phyloP scores from a whole-genome alignment of 1,140 invertebrate genomes.

The Zelostemma sp. region DNA sequence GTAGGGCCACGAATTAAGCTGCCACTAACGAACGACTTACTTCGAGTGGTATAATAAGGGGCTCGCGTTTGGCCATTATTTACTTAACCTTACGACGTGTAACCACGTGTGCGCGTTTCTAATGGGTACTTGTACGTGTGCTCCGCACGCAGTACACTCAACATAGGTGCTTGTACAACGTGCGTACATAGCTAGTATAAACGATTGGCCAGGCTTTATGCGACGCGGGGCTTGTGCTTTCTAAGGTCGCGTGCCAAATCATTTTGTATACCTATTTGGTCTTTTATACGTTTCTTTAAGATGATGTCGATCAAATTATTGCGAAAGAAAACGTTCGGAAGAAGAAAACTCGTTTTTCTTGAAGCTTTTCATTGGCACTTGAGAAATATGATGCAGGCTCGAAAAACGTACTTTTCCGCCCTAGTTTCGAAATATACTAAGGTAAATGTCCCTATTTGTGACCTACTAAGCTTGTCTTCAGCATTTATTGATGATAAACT shows the following conservation, averaged over 20 bases:
- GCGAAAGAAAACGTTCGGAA: no score
- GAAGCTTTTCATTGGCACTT: no score
- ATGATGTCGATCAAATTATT: no score
- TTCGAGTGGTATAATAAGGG: conserved; percentile 58
- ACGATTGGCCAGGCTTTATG: conserved; percentile 37
- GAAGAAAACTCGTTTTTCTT: no score
- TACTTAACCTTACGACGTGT: conserved; percentile 56
- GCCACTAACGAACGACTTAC: conserved; percentile 56
- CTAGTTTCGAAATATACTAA: no score
- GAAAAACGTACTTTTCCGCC: no score
- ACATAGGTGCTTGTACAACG: conserved; percentile 44
- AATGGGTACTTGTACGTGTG: conserved; percentile 56
- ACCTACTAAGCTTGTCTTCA: no score
- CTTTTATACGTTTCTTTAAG: conserved; percentile 9
- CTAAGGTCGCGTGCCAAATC: conserved; percentile 46
- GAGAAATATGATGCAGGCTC: no score
- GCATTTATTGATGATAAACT: no score
- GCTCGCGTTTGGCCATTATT: conserved; percentile 59
- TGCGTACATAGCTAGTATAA: conserved; percentile 43
- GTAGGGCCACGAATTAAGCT: conserved; percentile 50
- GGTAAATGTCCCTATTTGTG: no score
- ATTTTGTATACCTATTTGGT: conserved; percentile 26
- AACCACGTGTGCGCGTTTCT: conserved; percentile 56
- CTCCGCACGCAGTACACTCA: conserved; percentile 39
- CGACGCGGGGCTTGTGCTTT: conserved; percentile 39